A percentile compares a stretch with the other conserved stretches of the same genome.
phyloP scores from a whole-genome alignment of 2,113 vertebrate genomes.

The Melanerpes formicivorus region DNA sequence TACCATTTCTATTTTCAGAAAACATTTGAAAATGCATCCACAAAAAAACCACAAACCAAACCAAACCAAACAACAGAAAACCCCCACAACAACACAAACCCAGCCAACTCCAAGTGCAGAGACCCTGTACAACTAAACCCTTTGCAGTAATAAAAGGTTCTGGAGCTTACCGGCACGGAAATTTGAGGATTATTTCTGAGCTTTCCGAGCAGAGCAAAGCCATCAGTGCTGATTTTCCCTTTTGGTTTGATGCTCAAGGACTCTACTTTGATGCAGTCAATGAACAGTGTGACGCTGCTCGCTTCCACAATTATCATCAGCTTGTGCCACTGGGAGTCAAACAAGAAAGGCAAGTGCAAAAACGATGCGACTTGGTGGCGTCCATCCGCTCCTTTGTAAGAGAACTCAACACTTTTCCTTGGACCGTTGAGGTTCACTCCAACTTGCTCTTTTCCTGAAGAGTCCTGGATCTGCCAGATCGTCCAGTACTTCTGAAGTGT shows the following conservation, averaged over 20 bases:
- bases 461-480: conserved; percentile 89
- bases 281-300: conserved; percentile 77
- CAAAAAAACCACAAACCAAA: too few relatives aligned
- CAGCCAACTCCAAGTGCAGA: not conserved
- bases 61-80: not conserved
- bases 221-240: conserved; percentile 79
- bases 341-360: conserved; percentile 79
- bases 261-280: conserved; percentile 83
- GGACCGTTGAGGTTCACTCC: conserved; percentile 85
- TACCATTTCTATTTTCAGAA: not conserved
- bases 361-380: conserved; percentile 76
- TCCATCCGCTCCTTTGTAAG: conserved; percentile 78
- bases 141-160: not conserved
- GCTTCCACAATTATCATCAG: conserved; percentile 83
- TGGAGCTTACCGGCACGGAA: conserved; percentile 84
- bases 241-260: conserved; percentile 78
- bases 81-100: not conserved
- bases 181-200: conserved; percentile 82
- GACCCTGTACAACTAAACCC: not conserved
- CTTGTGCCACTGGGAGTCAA: conserved; percentile 88
- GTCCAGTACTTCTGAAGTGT: conserved; percentile 86
- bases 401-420: conserved; percentile 83
- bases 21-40: not conserved
- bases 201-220: conserved; percentile 87
- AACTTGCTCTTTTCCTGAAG: conserved; percentile 84